A percentile compares a stretch with the other conserved stretches of the same genome.
These are phyloP conservation scores for Geophilus truncorum DNA, from an alignment of 2,888 invertebrate species.

Conservation along the genomic window DNA sequence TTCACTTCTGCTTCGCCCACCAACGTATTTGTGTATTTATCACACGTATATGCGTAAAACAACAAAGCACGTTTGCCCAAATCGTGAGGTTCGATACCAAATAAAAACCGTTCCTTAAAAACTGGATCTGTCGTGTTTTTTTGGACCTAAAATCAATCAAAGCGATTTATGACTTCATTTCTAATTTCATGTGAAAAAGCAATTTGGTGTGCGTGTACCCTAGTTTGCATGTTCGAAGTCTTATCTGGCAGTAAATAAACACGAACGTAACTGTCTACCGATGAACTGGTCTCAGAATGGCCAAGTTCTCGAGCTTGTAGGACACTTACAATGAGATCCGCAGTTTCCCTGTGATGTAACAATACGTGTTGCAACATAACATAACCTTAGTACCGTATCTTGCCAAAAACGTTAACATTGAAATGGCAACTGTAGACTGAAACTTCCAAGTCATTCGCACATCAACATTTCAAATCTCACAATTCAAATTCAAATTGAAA, in stretches of 20 bases:
- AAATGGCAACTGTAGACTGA: too few species aligned
- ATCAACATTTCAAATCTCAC: too few species aligned
- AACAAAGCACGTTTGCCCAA: slow-evolving; percentile 57
- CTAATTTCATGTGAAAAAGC: neutral
- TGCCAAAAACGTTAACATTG: too few species aligned
- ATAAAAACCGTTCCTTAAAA: slow-evolving; percentile 72
- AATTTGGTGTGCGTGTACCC: slow-evolving; percentile 47
- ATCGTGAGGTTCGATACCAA: slow-evolving; percentile 58
- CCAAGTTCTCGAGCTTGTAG: slow-evolving; percentile 70
- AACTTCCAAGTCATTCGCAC: too few species aligned
- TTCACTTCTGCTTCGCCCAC: slow-evolving; percentile 65
- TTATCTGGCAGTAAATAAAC: slow-evolving; percentile 69
- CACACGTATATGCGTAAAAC: slow-evolving; percentile 64
- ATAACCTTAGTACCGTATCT: too few species aligned
- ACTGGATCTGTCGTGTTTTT: slow-evolving; percentile 64
- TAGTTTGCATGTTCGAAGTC: slow-evolving; percentile 62
- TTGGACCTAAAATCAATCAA: slow-evolving; percentile 54
- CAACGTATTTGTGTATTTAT: slow-evolving; percentile 60
- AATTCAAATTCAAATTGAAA: too few species aligned
- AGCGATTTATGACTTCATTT: too few species aligned
- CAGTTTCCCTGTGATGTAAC: slow-evolving; percentile 55
- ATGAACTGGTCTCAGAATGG: slow-evolving; percentile 57
- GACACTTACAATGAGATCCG: slow-evolving; percentile 63
- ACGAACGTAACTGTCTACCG: slow-evolving; percentile 68
- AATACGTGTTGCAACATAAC: too few species aligned